Conservation (phyloP, 2,797 vertebrate genomes). For the Macrochelys suwanniensis region DNA sequence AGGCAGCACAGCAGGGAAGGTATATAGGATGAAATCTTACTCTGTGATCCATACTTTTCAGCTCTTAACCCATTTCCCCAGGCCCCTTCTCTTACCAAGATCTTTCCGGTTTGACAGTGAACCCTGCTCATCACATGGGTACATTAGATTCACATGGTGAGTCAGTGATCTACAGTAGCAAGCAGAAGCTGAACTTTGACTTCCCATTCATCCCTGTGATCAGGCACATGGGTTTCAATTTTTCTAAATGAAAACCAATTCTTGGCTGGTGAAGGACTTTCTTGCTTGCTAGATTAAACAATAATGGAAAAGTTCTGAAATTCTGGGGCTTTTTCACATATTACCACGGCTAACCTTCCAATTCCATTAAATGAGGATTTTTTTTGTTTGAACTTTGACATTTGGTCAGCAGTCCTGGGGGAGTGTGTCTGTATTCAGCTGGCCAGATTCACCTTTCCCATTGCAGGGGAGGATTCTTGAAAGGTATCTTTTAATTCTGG, state of each 20-base stretch:
- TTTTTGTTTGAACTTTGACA: constrained; percentile 37
- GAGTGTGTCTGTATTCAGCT: not conserved
- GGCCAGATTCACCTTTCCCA: not conserved
- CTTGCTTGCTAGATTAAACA: constrained; percentile 30
- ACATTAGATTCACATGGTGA: not conserved
- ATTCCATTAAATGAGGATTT: constrained; percentile 13
- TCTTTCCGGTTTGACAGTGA: not conserved
- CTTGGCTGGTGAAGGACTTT: constrained; percentile 14
- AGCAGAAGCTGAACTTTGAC: constrained; percentile 34
- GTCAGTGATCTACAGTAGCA: not conserved
- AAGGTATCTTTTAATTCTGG: not conserved
- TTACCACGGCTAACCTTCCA: constrained; percentile 12
- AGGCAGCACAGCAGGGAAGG: not conserved
- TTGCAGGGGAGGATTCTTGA: not conserved
- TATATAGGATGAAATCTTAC: not conserved
- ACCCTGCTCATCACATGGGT: not conserved
- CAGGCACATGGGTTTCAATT: not conserved
- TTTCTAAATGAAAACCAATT: not conserved
- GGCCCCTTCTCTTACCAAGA: not conserved
- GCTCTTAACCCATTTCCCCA: not conserved
- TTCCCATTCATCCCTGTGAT: not conserved
- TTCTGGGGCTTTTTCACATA: constrained; percentile 8
- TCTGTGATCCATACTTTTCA: not conserved
- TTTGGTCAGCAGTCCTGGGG: not conserved
- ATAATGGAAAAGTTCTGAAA: constrained; percentile 45